Percentiles rank a stretch among this genome's conserved stretches.
phyloP scores from a whole-genome alignment of 2,797 vertebrate species.

The Typhlichthys eigenmanni region DNA sequence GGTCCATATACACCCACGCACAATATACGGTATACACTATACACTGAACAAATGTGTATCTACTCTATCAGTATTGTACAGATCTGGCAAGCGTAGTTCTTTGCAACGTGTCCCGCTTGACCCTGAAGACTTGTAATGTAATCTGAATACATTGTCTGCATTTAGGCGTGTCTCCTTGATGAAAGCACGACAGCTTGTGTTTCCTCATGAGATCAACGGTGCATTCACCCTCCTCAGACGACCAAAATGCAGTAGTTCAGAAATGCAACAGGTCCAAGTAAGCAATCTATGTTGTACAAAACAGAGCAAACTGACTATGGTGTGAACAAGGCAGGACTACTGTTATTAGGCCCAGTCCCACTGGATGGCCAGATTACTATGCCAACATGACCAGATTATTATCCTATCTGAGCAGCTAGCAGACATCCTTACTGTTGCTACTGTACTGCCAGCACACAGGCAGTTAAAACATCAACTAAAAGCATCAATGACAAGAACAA shows the following conservation, averaged over 20 bases:
- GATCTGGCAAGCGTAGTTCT: slow-evolving; percentile 30
- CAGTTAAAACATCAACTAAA: not conserved
- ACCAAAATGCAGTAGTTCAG: not conserved
- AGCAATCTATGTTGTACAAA: not conserved
- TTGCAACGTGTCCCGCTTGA: slow-evolving; percentile 22
- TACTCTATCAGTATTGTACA: not conserved
- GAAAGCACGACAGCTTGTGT: slow-evolving; percentile 18
- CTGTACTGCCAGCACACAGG: not conserved
- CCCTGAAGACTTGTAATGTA: slow-evolving; percentile 42
- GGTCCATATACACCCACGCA: too few species aligned
- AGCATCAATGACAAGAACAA: too few species aligned
- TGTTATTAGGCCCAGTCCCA: slow-evolving; percentile 23
- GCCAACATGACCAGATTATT: slow-evolving; percentile 7
- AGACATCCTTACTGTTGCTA: slow-evolving; percentile 11
- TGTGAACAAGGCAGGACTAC: too few species aligned
- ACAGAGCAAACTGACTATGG: too few species aligned
- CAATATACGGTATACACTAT: too few species aligned
- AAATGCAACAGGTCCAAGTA: not conserved
- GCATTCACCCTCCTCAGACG: not conserved
- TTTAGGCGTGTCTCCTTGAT: slow-evolving; percentile 41
- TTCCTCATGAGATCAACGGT: slow-evolving; percentile 7
- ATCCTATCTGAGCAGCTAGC: slow-evolving; percentile 1
- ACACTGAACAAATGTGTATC: not conserved
- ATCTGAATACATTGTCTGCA: slow-evolving; percentile 50
- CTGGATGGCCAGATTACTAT: slow-evolving; percentile 41